phyloP scores from a whole-genome alignment of 2,888 invertebrate species.

The Platycheirus albimanus region DNA sequence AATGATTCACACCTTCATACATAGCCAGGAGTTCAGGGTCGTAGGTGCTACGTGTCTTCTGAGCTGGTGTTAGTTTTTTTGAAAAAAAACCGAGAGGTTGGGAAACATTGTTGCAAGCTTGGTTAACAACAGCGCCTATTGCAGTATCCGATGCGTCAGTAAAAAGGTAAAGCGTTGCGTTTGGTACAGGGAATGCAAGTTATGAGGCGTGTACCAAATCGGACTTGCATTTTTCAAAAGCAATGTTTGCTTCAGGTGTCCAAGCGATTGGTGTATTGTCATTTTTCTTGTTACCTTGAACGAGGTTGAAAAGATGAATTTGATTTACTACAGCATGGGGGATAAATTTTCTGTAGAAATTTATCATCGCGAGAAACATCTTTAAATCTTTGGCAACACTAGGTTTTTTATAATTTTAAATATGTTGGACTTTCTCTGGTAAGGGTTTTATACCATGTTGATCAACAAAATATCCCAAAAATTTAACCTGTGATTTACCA shows the following conservation, averaged over 20 bases:
- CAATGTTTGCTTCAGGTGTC: slow-evolving; percentile 16
- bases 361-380: slow-evolving; percentile 78
- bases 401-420: slow-evolving; percentile 76
- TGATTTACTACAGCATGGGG: slow-evolving; percentile 60
- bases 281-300: slow-evolving; percentile 43
- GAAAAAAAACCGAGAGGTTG: too few relatives aligned
- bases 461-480: slow-evolving; percentile 33
- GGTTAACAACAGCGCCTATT: slow-evolving; percentile 6
- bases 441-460: slow-evolving; percentile 77
- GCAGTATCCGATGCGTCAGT: too few relatives aligned
- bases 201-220: slow-evolving; percentile 59
- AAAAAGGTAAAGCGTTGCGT: slow-evolving; percentile 1
- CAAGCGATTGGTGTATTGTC: slow-evolving; percentile 43
- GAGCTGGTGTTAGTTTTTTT: too few relatives aligned
- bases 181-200: background rate
- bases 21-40: slow-evolving; percentile 80
- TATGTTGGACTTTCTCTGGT: slow-evolving; percentile 77
- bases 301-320: slow-evolving; percentile 21
- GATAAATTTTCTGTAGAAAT: slow-evolving; percentile 79
- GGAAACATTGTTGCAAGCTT: background rate
- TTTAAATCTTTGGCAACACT: slow-evolving; percentile 76
- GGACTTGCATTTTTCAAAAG: slow-evolving; percentile 35
- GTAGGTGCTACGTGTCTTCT: too few relatives aligned
- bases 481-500: slow-evolving; percentile 42
- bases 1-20: slow-evolving; percentile 79